Conservation (phyloP, 1,140 invertebrate species). For the Gyrodactylus bullatarudis region DNA sequence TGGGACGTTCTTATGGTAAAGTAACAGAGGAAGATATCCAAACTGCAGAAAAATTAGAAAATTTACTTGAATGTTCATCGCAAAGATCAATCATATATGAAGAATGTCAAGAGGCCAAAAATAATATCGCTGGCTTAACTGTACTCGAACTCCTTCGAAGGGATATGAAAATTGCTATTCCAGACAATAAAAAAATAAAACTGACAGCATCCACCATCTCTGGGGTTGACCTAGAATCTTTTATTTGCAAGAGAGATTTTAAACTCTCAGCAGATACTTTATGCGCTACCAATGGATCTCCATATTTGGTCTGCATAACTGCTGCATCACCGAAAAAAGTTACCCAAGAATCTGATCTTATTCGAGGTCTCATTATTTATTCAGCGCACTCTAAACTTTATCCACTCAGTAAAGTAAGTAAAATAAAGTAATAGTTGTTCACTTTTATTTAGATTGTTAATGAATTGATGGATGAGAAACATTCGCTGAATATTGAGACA, state of each 20-base stretch:
- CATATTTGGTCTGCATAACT: background rate
- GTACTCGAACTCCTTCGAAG: background rate
- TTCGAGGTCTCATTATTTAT: background rate
- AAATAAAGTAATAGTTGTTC: too few species aligned
- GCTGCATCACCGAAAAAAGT: background rate
- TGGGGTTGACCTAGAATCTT: background rate
- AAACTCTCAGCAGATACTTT: background rate
- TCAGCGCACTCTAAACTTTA: background rate
- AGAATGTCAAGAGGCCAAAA: background rate
- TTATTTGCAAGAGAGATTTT: background rate
- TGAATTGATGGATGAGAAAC: too few species aligned
- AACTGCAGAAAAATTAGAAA: background rate
- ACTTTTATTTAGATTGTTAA: too few species aligned
- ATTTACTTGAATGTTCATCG: background rate
- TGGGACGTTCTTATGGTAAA: background rate
- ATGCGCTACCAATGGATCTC: background rate
- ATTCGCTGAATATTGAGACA: too few species aligned
- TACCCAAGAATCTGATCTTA: background rate
- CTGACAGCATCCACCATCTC: background rate
- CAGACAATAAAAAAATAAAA: background rate
- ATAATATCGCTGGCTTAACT: background rate
- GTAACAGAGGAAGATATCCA: background rate
- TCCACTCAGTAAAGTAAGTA: background rate
- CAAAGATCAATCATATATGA: background rate
- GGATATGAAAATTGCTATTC: background rate